A percentile compares a stretch with the other conserved stretches of the same genome.
Conservation (phyloP, 2,888 invertebrate species). For the Thereva unica region DNA sequence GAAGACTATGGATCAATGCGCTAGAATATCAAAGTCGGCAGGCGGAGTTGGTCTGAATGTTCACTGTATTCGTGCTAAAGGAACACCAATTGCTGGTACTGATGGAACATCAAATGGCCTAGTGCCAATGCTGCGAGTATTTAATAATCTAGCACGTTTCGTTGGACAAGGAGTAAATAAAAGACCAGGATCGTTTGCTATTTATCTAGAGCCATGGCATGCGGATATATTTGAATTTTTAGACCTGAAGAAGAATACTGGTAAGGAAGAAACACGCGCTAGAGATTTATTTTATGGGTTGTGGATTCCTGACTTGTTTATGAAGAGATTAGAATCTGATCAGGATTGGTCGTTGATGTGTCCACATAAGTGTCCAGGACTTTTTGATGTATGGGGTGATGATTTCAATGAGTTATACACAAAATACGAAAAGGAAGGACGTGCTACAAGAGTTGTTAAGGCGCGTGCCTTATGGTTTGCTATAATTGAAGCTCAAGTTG, state of each 20-base stretch:
- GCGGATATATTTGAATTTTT: constrained; percentile 95
- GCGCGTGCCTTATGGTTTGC: constrained; percentile 93
- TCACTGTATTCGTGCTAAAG: constrained; percentile 91
- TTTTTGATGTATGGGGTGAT: constrained; percentile 92
- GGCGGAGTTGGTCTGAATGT: constrained; percentile 97
- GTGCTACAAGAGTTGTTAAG: constrained; percentile 68
- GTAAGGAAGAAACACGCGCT: constrained; percentile 92
- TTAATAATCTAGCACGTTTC: constrained; percentile 93
- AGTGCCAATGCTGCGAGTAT: constrained; percentile 94
- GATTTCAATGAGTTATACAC: constrained; percentile 88
- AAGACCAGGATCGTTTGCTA: constrained; percentile 96
- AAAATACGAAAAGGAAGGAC: constrained; percentile 81
- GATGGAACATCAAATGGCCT: constrained; percentile 94
- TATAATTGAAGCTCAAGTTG: constrained; percentile 92
- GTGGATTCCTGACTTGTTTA: constrained; percentile 98
- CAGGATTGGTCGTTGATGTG: constrained; percentile 96
- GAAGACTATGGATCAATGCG: constrained; percentile 88
- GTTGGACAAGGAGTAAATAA: constrained; percentile 99
- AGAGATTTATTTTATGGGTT: constrained; percentile 95
- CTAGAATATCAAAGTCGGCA: constrained; percentile 93
- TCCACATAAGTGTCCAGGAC: constrained; percentile 88
- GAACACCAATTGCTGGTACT: constrained; percentile 90
- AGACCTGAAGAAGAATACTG: constrained; percentile 92
- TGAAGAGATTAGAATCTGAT: constrained; percentile 87
- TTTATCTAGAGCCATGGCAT: constrained; percentile 99